Evolutionary conservation across 2,113 vertebrate species (phyloP), one percentile per base, ranked within the genome.

Genomic region (Chlamydotis undulata): DNA sequence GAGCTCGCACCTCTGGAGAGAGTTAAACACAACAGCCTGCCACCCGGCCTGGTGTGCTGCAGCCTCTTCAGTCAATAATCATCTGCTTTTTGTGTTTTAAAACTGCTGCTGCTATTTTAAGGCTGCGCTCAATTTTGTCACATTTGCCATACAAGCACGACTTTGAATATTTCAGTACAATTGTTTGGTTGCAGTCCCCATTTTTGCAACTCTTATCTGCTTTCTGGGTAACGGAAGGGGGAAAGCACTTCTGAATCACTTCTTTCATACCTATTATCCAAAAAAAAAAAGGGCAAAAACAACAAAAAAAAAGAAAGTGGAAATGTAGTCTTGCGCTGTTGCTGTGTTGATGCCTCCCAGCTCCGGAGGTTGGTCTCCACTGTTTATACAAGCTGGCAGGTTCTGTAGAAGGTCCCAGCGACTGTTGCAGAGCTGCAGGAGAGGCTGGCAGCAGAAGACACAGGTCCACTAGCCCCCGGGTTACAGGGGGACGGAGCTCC

Each of bases 51-150:
- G 74, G 53, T 78, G 64, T 0, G 0, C 64, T 85, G 61, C 71
- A 43, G 56, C 50, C 87, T 88, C 91, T 76, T 60, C 89, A 94
- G 92, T 94, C 90, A 82, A 94, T 82, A 95, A 94, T 91, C 81
- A 87, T 94, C 92, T 90, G 82, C 95, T 94, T 95, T 95, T 87
- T 73, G 81, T 73, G 87, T 85, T 94, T 94, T 91, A 94, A 94
- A 93, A 92, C 71, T 93, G 81, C 52, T 64, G 84, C 77, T 95
- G 94, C 96, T 97, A 91, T 97, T 97, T 97, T 96, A 93, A 96
- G 96, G 77, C 73, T 88, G 77, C 0, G 3, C 83, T 97, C 77
- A 45, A 55, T 95, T 97, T 95, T 93, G 92, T 97, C 94, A 96
- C 93, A 94, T 94, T 93, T 95, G 80, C 93, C 80, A 3, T 79